Base-by-base conservation (phyloP, 2,113 vertebrate species). In the Pionites leucogaster region DNA sequence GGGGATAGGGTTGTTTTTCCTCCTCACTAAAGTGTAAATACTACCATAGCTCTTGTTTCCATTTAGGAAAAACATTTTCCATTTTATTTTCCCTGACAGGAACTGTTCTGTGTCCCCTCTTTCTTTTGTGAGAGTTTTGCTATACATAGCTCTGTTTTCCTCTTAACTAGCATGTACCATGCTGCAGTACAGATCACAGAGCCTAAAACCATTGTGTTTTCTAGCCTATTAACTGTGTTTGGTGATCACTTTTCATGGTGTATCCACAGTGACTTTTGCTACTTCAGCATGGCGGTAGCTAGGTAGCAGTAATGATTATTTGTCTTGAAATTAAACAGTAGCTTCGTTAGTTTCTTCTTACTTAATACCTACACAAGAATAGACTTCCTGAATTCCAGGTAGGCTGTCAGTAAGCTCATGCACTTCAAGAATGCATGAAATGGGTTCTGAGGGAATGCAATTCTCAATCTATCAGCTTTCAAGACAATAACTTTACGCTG, bases 41-140 rank as follows among this genome's bases (percentile, higher is more conserved):
- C 20, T 74, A 22, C 35, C 10, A 1, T 42, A 89, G 33, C 7
- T 49, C 33, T 89, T 0, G 0, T 19, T 47, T 91, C 13, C 9
- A 16, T 62, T 86, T 62, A 84, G 31, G 25, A 35, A 64, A 85
- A 69, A 35, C 1, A 4, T 31, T 46, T 84, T 80, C 22, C 3
- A 29, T 50, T 92, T 82, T 63, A 3, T 13, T 92, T 71, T 81
- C 16, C 7, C n/a, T 6, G 2, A 2, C 23, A 78, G 55, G 41
- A 87, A 3, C 23, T 60, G 19, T 80, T 53, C n/a, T 5, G 1
- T 49, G 14, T 75, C 11, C 17, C 6, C 3, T 82, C 27, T 5
- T 65, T 52, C 35, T 76, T 65, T 53, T 60, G 4, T 62, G 67
- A 29, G 35, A 44, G 17, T 71, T 67, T 31, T 77, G 28, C 13